Conservation (phyloP, 2,888 invertebrate genomes). For the Macropis europaea region DNA sequence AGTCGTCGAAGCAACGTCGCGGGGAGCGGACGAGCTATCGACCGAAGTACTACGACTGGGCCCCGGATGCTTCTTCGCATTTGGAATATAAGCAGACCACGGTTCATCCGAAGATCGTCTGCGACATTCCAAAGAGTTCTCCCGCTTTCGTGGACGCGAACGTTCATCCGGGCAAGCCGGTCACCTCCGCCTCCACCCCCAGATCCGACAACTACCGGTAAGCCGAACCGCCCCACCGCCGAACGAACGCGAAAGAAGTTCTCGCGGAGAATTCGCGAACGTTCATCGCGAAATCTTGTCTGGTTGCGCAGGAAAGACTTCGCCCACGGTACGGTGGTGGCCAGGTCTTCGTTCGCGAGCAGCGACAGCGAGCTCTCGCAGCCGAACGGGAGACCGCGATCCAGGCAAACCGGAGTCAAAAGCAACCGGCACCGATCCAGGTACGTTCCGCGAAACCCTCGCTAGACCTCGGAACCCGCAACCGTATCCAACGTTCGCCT, state of each 20-base stretch:
- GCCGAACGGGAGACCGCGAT: slow-evolving; percentile 77
- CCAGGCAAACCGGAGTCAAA: slow-evolving; percentile 71
- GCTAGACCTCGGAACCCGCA: background rate
- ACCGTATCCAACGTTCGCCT: background rate
- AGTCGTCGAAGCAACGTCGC: slow-evolving; percentile 78
- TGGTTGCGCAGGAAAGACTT: slow-evolving; percentile 81
- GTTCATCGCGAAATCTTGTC: background rate
- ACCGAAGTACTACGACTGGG: slow-evolving; percentile 72
- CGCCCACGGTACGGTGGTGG: slow-evolving; percentile 83
- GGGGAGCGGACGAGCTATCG: slow-evolving; percentile 81
- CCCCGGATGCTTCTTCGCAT: slow-evolving; percentile 68
- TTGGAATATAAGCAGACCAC: slow-evolving; percentile 78
- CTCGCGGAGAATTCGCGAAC: background rate
- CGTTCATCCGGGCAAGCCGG: slow-evolving; percentile 61
- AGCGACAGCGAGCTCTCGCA: slow-evolving; percentile 82
- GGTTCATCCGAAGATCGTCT: slow-evolving; percentile 83
- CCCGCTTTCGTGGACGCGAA: slow-evolving; percentile 70
- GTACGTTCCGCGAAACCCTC: slow-evolving; percentile 54
- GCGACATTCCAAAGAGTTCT: slow-evolving; percentile 82
- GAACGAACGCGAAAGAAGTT: background rate
- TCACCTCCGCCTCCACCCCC: slow-evolving; percentile 68
- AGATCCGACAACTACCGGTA: slow-evolving; percentile 86
- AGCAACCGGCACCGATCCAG: slow-evolving; percentile 70
- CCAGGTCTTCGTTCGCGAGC: slow-evolving; percentile 80
- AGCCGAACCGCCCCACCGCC: no score